A percentile compares a stretch with the other conserved stretches of the same genome.
Conservation (phyloP, 2,888 invertebrate species). For the Agrotis exclamationis region DNA sequence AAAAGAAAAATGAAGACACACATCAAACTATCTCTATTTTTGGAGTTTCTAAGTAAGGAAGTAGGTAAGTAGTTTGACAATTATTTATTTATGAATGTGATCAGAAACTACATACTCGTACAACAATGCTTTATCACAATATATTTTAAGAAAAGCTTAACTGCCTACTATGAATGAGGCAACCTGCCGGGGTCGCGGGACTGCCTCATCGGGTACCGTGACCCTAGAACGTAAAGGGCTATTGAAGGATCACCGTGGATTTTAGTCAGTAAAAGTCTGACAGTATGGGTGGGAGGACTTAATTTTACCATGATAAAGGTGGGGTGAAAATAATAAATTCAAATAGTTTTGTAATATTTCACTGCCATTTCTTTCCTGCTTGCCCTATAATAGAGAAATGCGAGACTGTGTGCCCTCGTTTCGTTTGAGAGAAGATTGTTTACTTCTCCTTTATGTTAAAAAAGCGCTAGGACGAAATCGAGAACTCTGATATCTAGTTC, state of each 20-base stretch:
- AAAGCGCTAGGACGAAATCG: no score
- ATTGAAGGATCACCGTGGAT: no score
- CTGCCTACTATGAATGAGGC: no score
- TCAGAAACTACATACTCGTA: neutral
- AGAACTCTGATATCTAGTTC: no score
- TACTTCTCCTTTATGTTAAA: neutral
- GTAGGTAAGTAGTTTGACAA: neutral
- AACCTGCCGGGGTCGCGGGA: neutral
- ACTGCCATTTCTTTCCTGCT: conserved; percentile 10
- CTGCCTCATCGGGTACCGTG: no score
- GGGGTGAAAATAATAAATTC: neutral
- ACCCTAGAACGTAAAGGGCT: no score
- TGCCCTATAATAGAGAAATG: conserved; percentile 6
- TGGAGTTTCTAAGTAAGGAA: neutral
- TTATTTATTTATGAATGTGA: neutral
- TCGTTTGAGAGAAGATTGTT: neutral
- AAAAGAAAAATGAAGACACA: conserved; percentile 22
- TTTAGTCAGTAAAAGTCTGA: no score
- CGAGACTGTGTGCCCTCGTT: conserved; percentile 37
- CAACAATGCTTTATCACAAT: neutral
- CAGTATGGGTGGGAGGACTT: no score
- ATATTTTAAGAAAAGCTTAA: no score
- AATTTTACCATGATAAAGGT: no score
- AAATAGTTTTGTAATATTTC: neutral
- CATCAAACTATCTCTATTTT: neutral